A percentile compares a stretch with the other conserved stretches of the same genome.
phyloP scores from a whole-genome alignment of 2,113 vertebrate species.

The Grammomys dolichurus region DNA sequence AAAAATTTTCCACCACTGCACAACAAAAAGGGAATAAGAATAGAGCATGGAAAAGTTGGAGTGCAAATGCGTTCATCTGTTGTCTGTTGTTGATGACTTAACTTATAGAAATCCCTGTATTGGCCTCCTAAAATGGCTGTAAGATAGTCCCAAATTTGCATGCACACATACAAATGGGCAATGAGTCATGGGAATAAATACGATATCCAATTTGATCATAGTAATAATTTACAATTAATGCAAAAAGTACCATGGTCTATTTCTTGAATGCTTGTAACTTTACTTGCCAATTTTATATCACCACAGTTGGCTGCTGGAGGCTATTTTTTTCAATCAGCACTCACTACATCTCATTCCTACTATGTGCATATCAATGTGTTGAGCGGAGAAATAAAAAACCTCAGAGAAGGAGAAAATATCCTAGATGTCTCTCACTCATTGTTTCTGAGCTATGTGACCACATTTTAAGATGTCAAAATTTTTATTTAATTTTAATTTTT shows the following conservation, averaged over 20 bases:
- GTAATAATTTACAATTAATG: not conserved
- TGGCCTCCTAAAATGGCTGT: not conserved
- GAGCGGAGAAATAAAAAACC: not conserved
- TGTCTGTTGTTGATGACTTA: not conserved
- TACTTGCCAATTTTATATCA: not conserved
- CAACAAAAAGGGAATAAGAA: not conserved
- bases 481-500: not conserved
- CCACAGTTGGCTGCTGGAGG: not conserved
- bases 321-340: not conserved
- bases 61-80: not conserved
- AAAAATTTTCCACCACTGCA: not conserved
- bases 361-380: not conserved
- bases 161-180: not conserved
- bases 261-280: no score
- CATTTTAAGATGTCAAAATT: not conserved
- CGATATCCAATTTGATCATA: no score
- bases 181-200: not conserved
- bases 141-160: not conserved
- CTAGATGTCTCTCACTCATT: not conserved
- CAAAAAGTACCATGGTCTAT: no score
- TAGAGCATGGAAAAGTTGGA: not conserved
- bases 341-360: accelerated
- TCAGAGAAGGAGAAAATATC: accelerated
- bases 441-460: not conserved
- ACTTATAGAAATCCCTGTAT: not conserved